These are phyloP conservation scores for Gopherus evgoodei DNA, from an alignment of 2,113 vertebrate genomes.

Conservation along the genomic window DNA sequence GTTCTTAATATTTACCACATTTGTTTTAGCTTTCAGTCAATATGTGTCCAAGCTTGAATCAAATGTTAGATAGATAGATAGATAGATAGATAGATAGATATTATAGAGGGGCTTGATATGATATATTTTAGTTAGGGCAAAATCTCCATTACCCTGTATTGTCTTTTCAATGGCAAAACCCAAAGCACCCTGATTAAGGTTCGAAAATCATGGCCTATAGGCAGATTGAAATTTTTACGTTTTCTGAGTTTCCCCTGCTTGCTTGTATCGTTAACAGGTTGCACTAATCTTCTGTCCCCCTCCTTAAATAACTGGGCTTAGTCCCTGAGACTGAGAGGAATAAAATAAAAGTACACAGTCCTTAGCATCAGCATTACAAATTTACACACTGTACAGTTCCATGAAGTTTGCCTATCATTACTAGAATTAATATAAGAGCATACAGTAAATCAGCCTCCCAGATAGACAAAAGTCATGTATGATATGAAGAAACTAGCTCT, in stretches of 20 bases:
- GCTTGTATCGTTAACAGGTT: neutral
- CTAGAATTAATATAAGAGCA: neutral
- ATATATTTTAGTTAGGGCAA: neutral
- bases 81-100: neutral
- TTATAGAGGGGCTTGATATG: accelerated
- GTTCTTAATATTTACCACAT: neutral
- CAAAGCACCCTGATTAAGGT: neutral
- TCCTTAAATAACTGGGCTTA: neutral
- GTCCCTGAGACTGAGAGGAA: neutral
- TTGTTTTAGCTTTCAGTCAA: constrained; percentile 35
- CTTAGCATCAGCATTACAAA: neutral
- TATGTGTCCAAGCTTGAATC: constrained; percentile 28
- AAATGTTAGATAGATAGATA: neutral
- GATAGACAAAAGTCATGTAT: neutral
- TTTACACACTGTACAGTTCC: neutral
- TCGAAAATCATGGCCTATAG: neutral
- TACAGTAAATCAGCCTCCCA: accelerated
- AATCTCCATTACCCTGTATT: neutral
- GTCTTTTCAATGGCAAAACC: neutral
- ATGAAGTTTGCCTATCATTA: accelerated
- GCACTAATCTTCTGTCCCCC: neutral
- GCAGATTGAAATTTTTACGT: neutral
- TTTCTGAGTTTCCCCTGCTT: neutral
- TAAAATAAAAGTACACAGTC: neutral
- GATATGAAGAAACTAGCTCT: neutral